Conservation (phyloP, 2,797 vertebrate genomes). For the Sebastes iracundus region DNA sequence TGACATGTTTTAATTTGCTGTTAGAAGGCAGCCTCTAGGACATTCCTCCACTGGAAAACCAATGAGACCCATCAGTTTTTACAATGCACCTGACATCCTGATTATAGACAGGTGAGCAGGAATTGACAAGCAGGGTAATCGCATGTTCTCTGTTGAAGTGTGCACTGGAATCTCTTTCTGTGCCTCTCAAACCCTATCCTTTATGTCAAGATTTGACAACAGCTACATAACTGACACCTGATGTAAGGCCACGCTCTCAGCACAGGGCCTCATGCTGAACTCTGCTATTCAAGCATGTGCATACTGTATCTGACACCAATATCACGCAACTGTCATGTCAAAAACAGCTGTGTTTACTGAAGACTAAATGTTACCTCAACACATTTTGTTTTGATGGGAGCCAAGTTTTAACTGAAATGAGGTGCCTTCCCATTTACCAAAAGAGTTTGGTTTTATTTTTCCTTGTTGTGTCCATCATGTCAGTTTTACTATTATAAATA, state of each 20-base stretch:
- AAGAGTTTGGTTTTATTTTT: not conserved
- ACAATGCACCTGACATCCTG: slow-evolving; percentile 56
- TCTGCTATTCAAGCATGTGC: not conserved
- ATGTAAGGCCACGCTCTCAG: not conserved
- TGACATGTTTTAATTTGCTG: slow-evolving; percentile 69
- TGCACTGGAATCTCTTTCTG: slow-evolving; percentile 4
- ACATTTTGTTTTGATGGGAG: not conserved
- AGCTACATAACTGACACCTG: slow-evolving; percentile 5
- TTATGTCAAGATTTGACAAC: slow-evolving; percentile 24
- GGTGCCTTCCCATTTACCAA: not conserved
- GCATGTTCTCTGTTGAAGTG: slow-evolving; percentile 11
- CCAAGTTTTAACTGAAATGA: not conserved
- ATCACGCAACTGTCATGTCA: not conserved
- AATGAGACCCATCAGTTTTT: slow-evolving; percentile 28
- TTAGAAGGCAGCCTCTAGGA: slow-evolving; percentile 36
- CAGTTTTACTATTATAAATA: not conserved
- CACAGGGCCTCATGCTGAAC: not conserved
- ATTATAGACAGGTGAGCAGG: slow-evolving; percentile 61
- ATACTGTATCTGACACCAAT: not conserved
- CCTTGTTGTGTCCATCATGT: not conserved
- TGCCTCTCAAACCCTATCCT: not conserved
- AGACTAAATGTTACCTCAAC: not conserved
- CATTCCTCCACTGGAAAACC: slow-evolving; percentile 40
- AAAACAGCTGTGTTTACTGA: not conserved
- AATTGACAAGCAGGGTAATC: slow-evolving; percentile 31